Percentiles rank a stretch among this genome's conserved stretches.
Evolutionary conservation across 2,797 vertebrate genomes (phyloP).

Genomic region (Taeniopygia guttata): DNA sequence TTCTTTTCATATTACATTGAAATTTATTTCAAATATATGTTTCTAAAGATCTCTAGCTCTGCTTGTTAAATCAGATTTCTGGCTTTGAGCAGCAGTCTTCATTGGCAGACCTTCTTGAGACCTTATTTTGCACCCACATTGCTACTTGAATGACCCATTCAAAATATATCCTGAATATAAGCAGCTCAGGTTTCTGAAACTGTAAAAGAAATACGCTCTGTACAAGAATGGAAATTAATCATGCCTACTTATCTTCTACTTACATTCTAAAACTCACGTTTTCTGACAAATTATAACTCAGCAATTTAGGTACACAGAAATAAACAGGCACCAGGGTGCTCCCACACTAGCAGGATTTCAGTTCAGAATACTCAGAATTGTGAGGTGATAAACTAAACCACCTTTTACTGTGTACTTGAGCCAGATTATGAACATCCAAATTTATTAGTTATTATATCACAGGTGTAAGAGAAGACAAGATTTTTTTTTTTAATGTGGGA

Average conservation of each 20-base stretch:
- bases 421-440: background rate
- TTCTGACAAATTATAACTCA: background rate
- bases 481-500: background rate
- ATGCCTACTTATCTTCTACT: background rate
- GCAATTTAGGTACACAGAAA: background rate
- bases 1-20: background rate
- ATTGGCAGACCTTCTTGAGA: background rate
- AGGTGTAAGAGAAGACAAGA: background rate
- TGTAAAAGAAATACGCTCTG: background rate
- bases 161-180: background rate
- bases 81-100: background rate
- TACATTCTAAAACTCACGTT: background rate
- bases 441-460: rapidly evolving
- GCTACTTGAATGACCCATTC: background rate
- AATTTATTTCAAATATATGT: background rate
- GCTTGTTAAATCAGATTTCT: background rate
- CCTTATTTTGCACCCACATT: background rate
- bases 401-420: background rate
- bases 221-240: background rate
- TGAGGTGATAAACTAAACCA: background rate
- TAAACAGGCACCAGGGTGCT: background rate
- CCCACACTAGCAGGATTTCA: background rate
- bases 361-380: background rate
- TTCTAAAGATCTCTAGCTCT: background rate
- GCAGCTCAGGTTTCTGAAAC: background rate